Conservation (phyloP, 37 sponge, comb jelly and placozoan species). For the Agelas oroides region DNA sequence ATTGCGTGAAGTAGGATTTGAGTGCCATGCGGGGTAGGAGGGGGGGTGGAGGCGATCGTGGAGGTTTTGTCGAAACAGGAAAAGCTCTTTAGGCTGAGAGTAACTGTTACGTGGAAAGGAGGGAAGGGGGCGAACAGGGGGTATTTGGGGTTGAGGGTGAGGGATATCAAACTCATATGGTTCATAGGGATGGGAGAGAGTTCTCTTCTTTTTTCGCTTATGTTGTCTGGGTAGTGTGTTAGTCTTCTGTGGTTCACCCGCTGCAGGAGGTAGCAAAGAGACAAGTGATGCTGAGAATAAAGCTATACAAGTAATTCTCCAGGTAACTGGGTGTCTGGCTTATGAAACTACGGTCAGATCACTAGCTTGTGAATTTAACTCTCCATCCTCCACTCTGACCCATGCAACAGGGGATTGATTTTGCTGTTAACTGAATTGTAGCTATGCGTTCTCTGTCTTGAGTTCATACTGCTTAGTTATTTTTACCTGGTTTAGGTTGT, state of each 20-base stretch:
- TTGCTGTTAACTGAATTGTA: no score
- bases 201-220: neutral
- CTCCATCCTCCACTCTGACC: no score
- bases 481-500: no score
- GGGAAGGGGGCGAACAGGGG: neutral
- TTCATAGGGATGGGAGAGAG: no score
- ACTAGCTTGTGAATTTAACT: no score
- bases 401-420: no score
- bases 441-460: no score
- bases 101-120: neutral
- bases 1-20: constrained; percentile 17
- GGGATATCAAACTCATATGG: no score
- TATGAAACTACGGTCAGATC: no score
- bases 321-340: no score
- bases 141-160: neutral
- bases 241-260: neutral
- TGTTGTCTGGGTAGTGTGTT: neutral
- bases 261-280: neutral
- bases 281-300: neutral
- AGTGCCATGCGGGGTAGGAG: constrained; percentile 21
- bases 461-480: no score
- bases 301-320: no score
- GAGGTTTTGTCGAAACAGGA: constrained; percentile 22
- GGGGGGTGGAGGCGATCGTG: neutral
- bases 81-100: neutral